These are phyloP conservation scores for Drosophila insularis DNA, from an alignment of 1,140 invertebrate species.

Conservation along the genomic window DNA sequence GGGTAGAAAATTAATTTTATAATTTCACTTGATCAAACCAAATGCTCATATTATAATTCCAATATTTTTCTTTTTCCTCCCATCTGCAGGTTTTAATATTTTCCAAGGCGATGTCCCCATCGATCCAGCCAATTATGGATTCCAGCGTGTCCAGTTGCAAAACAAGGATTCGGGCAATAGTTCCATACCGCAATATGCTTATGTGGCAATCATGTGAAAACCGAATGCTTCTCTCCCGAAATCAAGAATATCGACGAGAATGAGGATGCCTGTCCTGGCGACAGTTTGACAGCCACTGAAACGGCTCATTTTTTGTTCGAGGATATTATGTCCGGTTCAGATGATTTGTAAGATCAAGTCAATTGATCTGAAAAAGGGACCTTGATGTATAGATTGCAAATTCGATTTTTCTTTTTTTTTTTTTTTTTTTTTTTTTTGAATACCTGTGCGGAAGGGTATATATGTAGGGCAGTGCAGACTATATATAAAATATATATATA, in stretches of 20 bases:
- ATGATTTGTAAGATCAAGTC: constrained; percentile 45
- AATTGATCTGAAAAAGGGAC: too few relatives aligned
- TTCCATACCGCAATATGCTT: constrained; percentile 41
- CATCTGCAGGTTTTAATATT: constrained; percentile 53
- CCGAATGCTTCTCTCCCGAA: background rate
- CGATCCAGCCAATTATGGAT: constrained; percentile 38
- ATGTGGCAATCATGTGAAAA: too few relatives aligned
- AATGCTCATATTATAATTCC: background rate
- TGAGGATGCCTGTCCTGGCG: constrained; percentile 38
- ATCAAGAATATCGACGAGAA: constrained; percentile 39
- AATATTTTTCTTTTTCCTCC: background rate
- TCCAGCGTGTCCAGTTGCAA: constrained; percentile 32
- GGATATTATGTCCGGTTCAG: constrained; percentile 62
- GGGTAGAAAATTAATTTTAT: background rate
- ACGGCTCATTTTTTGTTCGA: constrained; percentile 55
- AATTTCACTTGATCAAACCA: background rate
- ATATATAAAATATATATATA: background rate
- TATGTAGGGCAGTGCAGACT: background rate
- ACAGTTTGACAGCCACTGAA: constrained; percentile 41
- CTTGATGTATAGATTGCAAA: too few relatives aligned
- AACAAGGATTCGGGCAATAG: constrained; percentile 40
- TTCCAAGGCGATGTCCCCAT: constrained; percentile 46
- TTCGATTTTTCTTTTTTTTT: background rate
- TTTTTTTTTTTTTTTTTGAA: constrained; percentile 11
- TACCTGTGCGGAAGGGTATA: background rate